phyloP scores from a whole-genome alignment of 2,888 invertebrate genomes.

The Lithodes maja region DNA sequence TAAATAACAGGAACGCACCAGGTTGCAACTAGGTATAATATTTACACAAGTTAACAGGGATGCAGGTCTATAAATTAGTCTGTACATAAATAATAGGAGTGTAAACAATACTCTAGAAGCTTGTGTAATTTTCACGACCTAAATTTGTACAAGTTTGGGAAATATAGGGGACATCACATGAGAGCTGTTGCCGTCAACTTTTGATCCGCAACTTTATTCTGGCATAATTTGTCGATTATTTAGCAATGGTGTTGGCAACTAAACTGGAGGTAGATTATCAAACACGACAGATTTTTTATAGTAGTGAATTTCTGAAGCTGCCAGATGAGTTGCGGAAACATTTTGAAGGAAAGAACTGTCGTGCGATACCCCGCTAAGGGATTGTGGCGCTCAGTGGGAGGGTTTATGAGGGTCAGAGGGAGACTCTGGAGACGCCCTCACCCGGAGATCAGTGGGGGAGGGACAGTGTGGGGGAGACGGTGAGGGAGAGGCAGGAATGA shows the following conservation, averaged over 20 bases:
- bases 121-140: constrained; percentile 18
- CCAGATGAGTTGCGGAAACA: no score
- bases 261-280: neutral
- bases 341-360: neutral
- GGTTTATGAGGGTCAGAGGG: constrained; percentile 37
- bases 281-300: no score
- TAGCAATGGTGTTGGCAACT: no score
- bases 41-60: neutral
- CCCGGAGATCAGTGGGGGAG: constrained; percentile 52
- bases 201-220: no score
- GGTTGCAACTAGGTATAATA: neutral
- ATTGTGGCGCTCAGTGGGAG: constrained; percentile 32
- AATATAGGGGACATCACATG: neutral
- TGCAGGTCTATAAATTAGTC: constrained; percentile 29
- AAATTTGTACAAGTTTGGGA: constrained; percentile 28
- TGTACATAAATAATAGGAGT: constrained; percentile 42
- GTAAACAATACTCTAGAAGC: constrained; percentile 15
- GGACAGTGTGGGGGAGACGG: constrained; percentile 47
- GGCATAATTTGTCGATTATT: no score
- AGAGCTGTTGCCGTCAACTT: no score
- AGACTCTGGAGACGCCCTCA: constrained; percentile 50
- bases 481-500: constrained; percentile 32
- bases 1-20: neutral
- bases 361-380: neutral
- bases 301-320: no score